Evolutionary conservation across 2,113 vertebrate species (phyloP).

Genomic region (Petrocephalus zakoni): DNA sequence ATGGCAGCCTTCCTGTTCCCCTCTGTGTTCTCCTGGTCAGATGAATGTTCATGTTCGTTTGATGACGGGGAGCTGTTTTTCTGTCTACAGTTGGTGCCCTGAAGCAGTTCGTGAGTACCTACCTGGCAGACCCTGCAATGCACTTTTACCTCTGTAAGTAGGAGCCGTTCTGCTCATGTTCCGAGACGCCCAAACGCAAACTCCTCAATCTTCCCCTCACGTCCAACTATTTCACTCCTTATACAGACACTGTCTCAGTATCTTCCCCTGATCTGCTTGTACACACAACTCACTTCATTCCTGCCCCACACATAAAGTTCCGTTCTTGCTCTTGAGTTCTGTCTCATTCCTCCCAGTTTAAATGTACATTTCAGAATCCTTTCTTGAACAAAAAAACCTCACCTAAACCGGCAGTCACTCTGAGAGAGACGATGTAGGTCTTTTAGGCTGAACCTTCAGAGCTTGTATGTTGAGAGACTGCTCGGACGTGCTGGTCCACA

Average conservation of each 20-base stretch:
- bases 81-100: slow-evolving; percentile 57
- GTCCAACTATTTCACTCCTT: background rate
- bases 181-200: background rate
- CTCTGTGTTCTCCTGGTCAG: background rate
- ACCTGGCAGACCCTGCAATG: slow-evolving; percentile 56
- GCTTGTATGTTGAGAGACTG: background rate
- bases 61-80: background rate
- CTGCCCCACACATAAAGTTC: background rate
- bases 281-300: background rate
- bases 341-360: background rate
- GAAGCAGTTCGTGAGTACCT: slow-evolving; percentile 62
- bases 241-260: background rate
- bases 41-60: too few species aligned
- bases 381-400: too few species aligned
- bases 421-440: too few species aligned
- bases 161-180: too few species aligned
- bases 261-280: background rate
- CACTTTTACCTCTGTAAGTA: slow-evolving; percentile 70
- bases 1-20: background rate
- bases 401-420: too few species aligned
- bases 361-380: background rate
- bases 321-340: background rate
- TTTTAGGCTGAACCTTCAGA: background rate
- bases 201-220: background rate
- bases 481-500: background rate